A percentile compares a stretch with the other conserved stretches of the same genome.
Evolutionary conservation across 1,140 invertebrate genomes (phyloP).

Genomic region (Harpegnathos saltator): DNA sequence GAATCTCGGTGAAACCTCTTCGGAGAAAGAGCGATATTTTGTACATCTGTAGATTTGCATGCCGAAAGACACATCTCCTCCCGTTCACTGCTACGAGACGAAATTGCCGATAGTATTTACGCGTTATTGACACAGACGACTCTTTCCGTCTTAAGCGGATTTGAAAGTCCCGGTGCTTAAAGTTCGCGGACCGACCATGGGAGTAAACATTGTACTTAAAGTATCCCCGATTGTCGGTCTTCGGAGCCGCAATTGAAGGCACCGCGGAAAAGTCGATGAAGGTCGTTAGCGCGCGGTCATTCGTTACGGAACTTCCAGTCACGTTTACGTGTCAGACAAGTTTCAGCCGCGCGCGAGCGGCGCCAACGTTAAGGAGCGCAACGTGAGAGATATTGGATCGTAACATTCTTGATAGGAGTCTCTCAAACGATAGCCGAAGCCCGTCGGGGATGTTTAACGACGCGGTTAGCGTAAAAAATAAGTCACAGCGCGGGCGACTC

Average conservation of each 20-base stretch:
- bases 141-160: not conserved
- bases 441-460: slow-evolving; percentile 47
- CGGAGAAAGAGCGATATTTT: not conserved
- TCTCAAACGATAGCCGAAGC: slow-evolving; percentile 2
- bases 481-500: slow-evolving; percentile 24
- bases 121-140: not conserved
- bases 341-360: not conserved
- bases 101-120: not conserved
- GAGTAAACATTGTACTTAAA: slow-evolving; percentile 8
- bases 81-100: no score
- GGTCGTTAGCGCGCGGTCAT: not conserved
- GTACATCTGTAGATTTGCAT: not conserved
- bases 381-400: slow-evolving; percentile 38
- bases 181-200: not conserved
- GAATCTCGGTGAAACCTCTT: not conserved
- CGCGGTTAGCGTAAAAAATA: slow-evolving; percentile 44
- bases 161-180: not conserved
- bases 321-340: slow-evolving; percentile 7
- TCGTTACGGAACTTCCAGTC: slow-evolving; percentile 11
- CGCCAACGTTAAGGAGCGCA: not conserved
- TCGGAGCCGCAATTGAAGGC: not conserved
- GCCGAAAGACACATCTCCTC: no score
- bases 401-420: slow-evolving; percentile 43
- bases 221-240: not conserved
- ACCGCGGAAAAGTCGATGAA: not conserved